Percentiles rank a stretch among this genome's conserved stretches.
Evolutionary conservation across 2,797 vertebrate species (phyloP).

Genomic region (Smutsia gigantea): DNA sequence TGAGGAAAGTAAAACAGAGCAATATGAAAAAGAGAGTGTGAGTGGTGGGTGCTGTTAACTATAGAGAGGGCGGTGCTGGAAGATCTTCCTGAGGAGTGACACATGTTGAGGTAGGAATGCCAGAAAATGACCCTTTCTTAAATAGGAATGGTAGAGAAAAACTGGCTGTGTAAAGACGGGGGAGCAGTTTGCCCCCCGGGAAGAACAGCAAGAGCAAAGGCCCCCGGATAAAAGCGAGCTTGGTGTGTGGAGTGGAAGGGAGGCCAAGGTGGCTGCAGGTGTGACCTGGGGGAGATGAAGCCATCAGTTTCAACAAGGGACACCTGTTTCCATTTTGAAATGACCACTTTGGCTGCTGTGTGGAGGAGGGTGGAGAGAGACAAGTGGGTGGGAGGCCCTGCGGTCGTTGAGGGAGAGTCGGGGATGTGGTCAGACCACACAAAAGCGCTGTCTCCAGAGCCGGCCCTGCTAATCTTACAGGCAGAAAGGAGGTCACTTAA

Average conservation of each 20-base stretch:
- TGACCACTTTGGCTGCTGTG: neutral
- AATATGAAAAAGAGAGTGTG: neutral
- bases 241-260: neutral
- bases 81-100: neutral
- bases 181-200: neutral
- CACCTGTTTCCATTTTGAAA: neutral
- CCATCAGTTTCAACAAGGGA: too few relatives aligned
- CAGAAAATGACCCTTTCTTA: neutral
- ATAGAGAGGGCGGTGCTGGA: neutral
- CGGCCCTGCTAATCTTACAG: too few relatives aligned
- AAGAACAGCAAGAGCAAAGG: neutral
- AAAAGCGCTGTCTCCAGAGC: neutral
- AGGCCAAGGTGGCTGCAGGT: neutral
- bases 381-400: neutral
- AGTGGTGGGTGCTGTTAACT: accelerated
- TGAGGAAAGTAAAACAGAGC: neutral
- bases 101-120: neutral
- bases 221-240: neutral
- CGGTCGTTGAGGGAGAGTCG: neutral
- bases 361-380: neutral
- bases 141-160: neutral
- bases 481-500: neutral
- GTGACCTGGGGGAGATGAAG: neutral
- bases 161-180: neutral
- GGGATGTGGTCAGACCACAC: accelerated